These are phyloP conservation scores for Macrobrachium nipponense DNA, from an alignment of 1,140 invertebrate species.

Conservation along the genomic window DNA sequence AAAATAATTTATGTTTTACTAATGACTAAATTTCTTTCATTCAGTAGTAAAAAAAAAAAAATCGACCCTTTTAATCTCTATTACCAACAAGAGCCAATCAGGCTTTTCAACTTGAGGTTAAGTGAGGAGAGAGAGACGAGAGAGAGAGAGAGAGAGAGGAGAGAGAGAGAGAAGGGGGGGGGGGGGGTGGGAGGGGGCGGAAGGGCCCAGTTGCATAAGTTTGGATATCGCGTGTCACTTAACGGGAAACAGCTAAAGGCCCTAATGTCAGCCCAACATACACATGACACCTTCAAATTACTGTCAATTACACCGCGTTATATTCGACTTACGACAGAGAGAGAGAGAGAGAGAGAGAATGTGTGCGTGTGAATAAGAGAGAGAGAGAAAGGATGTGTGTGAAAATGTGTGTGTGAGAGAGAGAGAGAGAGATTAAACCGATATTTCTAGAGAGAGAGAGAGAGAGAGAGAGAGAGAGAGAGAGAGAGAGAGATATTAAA, in stretches of 20 bases:
- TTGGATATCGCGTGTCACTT: neutral
- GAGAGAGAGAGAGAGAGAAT: neutral
- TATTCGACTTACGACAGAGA: neutral
- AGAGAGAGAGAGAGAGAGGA: conserved; percentile 18
- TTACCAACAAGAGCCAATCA: neutral
- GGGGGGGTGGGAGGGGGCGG: neutral
- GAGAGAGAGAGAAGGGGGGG: neutral
- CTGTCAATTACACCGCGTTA: too few relatives aligned
- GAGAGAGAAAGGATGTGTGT: neutral
- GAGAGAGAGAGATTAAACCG: neutral
- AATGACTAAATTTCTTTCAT: too few relatives aligned
- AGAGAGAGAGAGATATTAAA: neutral
- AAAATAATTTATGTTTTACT: too few relatives aligned
- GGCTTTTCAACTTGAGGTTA: neutral
- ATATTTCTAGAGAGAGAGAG: conserved; percentile 10
- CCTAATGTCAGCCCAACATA: too few relatives aligned
- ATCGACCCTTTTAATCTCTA: too few relatives aligned
- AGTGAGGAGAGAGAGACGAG: conserved; percentile 22
- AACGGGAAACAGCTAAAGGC: too few relatives aligned
- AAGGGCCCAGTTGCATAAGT: neutral
- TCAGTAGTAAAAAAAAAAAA: too few relatives aligned
- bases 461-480: neutral
- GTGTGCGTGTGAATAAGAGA: neutral
- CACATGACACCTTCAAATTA: too few relatives aligned
- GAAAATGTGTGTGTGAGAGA: too few relatives aligned